phyloP scores from a whole-genome alignment of 1,140 invertebrate genomes.

The Brachionus koreanus region DNA sequence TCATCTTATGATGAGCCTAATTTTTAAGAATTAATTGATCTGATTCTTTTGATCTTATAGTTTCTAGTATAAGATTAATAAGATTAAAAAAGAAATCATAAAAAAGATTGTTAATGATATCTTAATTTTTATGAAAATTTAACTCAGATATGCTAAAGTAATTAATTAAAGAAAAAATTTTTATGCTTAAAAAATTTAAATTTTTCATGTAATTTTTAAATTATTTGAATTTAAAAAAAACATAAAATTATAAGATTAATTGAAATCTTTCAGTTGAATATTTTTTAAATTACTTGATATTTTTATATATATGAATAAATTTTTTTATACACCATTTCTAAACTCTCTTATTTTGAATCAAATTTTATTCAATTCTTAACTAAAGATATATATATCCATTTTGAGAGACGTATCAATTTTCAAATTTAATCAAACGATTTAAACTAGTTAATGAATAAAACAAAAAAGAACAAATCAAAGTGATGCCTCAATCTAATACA shows the following conservation, averaged over 20 bases:
- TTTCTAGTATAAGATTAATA: background rate
- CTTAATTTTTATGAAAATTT: background rate
- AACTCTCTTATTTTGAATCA: background rate
- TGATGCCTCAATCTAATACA: background rate
- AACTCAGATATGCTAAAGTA: background rate
- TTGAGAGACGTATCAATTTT: background rate
- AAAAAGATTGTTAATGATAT: background rate
- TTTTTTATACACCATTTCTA: too few relatives aligned
- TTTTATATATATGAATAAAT: too few relatives aligned
- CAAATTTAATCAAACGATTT: background rate
- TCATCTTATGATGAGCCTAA: too few relatives aligned
- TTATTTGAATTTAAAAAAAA: too few relatives aligned
- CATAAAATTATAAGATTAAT: too few relatives aligned
- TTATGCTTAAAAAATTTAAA: too few relatives aligned
- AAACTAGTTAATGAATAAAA: background rate
- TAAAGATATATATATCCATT: background rate
- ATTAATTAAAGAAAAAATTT: too few relatives aligned
- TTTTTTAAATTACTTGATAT: too few relatives aligned
- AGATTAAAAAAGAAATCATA: background rate
- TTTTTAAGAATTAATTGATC: too few relatives aligned
- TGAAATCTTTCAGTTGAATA: too few relatives aligned
- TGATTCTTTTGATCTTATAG: too few relatives aligned
- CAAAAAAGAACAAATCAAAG: background rate
- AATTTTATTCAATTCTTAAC: background rate
- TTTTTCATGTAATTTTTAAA: too few relatives aligned